Evolutionary conservation across 2,113 vertebrate genomes (phyloP).

Genomic region (Bostrychus sinensis): DNA sequence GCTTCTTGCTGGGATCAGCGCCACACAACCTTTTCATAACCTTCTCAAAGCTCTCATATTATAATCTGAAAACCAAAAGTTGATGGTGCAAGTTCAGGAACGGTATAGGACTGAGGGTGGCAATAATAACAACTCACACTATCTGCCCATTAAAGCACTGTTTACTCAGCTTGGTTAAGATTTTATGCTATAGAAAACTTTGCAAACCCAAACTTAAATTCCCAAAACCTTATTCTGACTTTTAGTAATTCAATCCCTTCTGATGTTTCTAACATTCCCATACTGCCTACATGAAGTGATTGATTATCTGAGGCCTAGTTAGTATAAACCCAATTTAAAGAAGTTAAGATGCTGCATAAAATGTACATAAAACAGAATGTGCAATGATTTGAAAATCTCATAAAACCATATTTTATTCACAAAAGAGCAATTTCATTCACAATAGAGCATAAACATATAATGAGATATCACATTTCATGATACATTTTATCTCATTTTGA

Average conservation of each 20-base stretch:
- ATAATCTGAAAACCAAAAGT: conserved; percentile 26
- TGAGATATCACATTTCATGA: no score
- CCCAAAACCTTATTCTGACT: conserved; percentile 56
- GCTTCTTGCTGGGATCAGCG: conserved; percentile 17
- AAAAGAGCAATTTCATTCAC: no score
- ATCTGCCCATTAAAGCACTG: conserved; percentile 60
- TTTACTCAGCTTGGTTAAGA: conserved; percentile 72
- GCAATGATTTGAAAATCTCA: no score
- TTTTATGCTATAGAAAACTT: conserved; percentile 65
- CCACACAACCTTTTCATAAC: conserved; percentile 14
- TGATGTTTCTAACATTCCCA: conserved; percentile 63
- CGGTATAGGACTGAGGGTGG: conserved; percentile 54
- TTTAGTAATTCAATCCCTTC: conserved; percentile 59
- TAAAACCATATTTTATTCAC: no score
- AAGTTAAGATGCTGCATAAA: no score
- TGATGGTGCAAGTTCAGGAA: conserved; percentile 47
- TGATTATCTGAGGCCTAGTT: conserved; percentile 65
- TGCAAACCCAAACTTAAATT: conserved; percentile 67
- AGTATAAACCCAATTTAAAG: no score
- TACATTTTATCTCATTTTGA: no score
- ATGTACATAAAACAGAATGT: no score
- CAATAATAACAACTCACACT: conserved; percentile 67
- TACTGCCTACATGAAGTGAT: conserved; percentile 63
- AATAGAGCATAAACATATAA: no score
- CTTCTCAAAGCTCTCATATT: conserved; percentile 27